These are phyloP conservation scores for Tilapia sparmanii DNA, from an alignment of 2,113 vertebrate genomes.

Conservation along the genomic window DNA sequence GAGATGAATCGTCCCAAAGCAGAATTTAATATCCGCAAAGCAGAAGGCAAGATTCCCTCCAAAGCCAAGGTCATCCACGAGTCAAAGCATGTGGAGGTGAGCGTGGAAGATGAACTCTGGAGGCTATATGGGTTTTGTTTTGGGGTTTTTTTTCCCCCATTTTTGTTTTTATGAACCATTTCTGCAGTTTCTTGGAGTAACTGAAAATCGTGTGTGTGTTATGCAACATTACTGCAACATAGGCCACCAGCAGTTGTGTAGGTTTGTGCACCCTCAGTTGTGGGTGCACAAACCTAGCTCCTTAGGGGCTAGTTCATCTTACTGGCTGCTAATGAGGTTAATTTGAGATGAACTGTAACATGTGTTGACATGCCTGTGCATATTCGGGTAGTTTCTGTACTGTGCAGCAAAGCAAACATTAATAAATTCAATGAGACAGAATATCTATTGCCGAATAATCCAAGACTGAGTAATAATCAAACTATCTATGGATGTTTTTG, in stretches of 20 bases:
- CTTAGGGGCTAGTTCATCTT: neutral
- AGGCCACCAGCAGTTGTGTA: neutral
- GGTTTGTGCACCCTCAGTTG: neutral
- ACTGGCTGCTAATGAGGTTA: neutral
- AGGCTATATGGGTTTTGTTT: no score
- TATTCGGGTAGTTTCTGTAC: neutral
- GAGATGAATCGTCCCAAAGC: slow-evolving; percentile 81
- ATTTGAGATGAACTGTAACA: neutral
- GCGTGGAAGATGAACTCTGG: neutral
- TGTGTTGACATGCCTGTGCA: neutral
- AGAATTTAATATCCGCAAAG: slow-evolving; percentile 92
- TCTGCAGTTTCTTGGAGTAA: neutral
- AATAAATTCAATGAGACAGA: neutral
- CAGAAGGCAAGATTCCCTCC: slow-evolving; percentile 81
- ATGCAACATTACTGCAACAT: neutral
- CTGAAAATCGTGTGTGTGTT: neutral
- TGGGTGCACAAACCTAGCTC: no score
- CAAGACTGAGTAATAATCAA: neutral
- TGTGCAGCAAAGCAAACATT: neutral
- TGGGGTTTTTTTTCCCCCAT: accelerated
- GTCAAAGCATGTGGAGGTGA: slow-evolving; percentile 81
- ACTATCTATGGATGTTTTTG: neutral
- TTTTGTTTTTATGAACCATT: neutral
- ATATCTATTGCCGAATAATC: neutral
- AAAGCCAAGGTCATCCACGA: slow-evolving; percentile 94